Evolutionary conservation across 1,140 invertebrate species (phyloP).

Genomic region (Aphis gossypii): DNA sequence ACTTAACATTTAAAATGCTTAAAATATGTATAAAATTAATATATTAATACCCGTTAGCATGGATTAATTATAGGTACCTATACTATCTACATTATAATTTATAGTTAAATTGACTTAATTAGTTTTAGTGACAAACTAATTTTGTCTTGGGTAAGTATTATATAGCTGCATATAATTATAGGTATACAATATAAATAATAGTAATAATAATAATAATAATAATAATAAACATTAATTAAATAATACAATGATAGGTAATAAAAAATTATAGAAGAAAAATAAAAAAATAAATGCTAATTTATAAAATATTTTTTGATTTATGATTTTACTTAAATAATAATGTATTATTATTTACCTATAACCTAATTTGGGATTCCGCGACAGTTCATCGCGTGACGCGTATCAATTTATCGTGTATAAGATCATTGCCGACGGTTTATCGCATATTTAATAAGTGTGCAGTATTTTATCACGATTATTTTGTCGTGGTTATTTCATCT

Average conservation of each 20-base stretch:
- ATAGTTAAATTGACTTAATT: background rate
- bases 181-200: too few relatives aligned
- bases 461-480: too few relatives aligned
- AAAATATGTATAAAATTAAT: background rate
- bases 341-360: background rate
- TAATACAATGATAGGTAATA: background rate
- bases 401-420: too few relatives aligned
- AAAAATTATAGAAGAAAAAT: background rate
- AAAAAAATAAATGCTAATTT: background rate
- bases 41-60: background rate
- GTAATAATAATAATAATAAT: background rate
- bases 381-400: too few relatives aligned
- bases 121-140: background rate
- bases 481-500: too few relatives aligned
- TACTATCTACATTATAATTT: background rate
- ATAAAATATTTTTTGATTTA: background rate
- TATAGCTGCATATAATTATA: too few relatives aligned
- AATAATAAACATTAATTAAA: background rate
- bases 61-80: background rate
- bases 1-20: background rate
- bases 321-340: background rate
- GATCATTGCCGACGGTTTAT: too few relatives aligned
- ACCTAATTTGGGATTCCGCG: too few relatives aligned
- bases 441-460: too few relatives aligned
- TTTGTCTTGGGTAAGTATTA: background rate